phyloP scores from a whole-genome alignment of 1,140 invertebrate genomes.

The Dryas iulia region DNA sequence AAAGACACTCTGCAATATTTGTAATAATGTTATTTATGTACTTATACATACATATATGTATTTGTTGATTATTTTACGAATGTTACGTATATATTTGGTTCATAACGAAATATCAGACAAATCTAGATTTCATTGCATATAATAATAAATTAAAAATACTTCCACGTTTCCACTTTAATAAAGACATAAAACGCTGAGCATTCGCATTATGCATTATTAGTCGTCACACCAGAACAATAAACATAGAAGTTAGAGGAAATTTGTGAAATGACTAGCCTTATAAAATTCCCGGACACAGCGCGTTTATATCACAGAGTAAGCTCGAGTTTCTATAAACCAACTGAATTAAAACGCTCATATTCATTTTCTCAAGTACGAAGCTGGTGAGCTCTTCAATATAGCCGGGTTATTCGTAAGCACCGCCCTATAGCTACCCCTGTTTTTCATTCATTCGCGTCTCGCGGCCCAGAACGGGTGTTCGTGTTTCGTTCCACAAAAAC shows the following conservation, averaged over 20 bases:
- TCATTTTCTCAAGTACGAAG: not conserved
- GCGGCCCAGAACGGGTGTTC: slow-evolving; percentile 36
- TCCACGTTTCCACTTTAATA: not conserved
- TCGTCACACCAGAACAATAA: slow-evolving; percentile 22
- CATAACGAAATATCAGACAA: no score
- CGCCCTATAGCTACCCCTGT: slow-evolving; percentile 55
- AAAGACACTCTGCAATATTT: no score
- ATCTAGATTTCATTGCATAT: not conserved
- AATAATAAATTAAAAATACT: not conserved
- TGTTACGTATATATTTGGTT: no score
- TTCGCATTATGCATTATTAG: not conserved
- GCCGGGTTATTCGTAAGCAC: slow-evolving; percentile 40
- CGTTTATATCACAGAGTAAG: slow-evolving; percentile 30
- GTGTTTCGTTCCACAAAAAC: slow-evolving; percentile 37
- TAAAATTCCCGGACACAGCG: slow-evolving; percentile 34
- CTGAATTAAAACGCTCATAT: slow-evolving; percentile 30
- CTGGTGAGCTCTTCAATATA: slow-evolving; percentile 4
- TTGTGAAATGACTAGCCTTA: slow-evolving; percentile 29
- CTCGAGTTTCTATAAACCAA: slow-evolving; percentile 40
- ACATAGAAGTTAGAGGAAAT: slow-evolving; percentile 30
- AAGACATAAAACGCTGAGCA: not conserved
- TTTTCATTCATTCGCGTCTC: slow-evolving; percentile 56
- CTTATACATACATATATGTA: no score
- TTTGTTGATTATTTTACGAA: no score
- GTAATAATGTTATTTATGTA: no score